Base-by-base conservation (phyloP, 2,797 vertebrate species). In the Anguilla pacifica region DNA sequence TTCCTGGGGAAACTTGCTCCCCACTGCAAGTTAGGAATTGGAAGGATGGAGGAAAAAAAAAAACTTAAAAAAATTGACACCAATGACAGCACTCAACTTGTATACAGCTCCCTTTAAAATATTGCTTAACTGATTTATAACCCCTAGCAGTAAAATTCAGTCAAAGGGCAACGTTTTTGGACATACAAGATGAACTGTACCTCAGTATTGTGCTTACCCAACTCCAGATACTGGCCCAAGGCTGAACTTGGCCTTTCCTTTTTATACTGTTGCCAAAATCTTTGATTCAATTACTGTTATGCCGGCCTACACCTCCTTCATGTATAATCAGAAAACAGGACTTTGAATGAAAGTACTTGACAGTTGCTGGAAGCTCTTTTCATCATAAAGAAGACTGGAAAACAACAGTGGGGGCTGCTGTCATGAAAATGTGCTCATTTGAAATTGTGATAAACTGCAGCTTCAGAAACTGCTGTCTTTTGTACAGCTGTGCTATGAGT, bases 381-480 rank as follows among this genome's bases (percentile, higher is more conserved):
- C 85, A 86, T 85, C 55, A 70, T 46, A 82, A 59, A 91, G 92
- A 91, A 91, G 84, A 89, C 57, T 49, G 86, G 57, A 91, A 93
- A 90, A 91, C 90, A 88, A 87, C 77, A 72, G 89, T 17, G 55
- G 87, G 87, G 86, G 89, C 87, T 77, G 88, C 92, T 94, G 92
- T 95, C 94, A 94, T 94, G 87, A 82, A 85, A 6, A 70, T 11
- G 61, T 2, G 19, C 90, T 90, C 35, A 35, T 90, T 89, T 94
- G 90, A 87, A 89, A 86, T 84, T 70, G 88, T 87, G 87, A 90
- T 92, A 95, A 95, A 95, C 87, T 94, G 94, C 95, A 94, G 94
- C 93, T 93, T 95, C 93, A 94, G 94, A 94, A 90, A 91, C 89
- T 91, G 85, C 91, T 93, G 94, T 95, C 94, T 95, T 93, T 94